Base-by-base conservation (phyloP, 1,140 invertebrate species). In the Drosophila oshimai region DNA sequence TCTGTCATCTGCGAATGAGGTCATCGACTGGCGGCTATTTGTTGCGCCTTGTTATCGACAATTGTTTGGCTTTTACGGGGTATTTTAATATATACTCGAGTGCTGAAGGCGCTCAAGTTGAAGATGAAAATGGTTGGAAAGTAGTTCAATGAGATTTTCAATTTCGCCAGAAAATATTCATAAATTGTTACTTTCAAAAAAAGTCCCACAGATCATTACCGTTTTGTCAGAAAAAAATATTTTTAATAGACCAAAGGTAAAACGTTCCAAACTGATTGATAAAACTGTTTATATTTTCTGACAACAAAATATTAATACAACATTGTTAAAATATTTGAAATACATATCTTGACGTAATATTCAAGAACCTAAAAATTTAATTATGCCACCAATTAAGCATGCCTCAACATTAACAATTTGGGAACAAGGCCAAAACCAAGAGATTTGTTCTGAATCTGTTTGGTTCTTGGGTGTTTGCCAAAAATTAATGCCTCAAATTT, bases 1-100 rank as follows among this genome's bases (percentile, higher is more conserved):
- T 65, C 22, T 67, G 62, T 67, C 62, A 65, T 37, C 44, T 41
- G 42, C 10, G 62, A 67, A 67, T 67, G 60, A 67, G 62, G 62
- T 67, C 62, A 67, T 67, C 62, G 62, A 67, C 62, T 67, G 42
- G 57, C 20, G 44, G 20, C 34, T 26, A 49, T 65, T 65, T 65
- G 62, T 65, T 49, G 58, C 45, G 62, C 34, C 61, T 67, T 67
- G 60, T 67, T 67, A 67, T 65, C 61, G 58, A 15, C 9, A 58
- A 64, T 65, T 65, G 58, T 65, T 49, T 65, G 26, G 34, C 44
- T 50, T 65, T 20, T 64, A 64, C 22, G 33, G 61, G 1, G 45
- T 24, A 22, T 67, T 50, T 50, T 28, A 67, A 41, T 65, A 67
- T 65, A 65, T 10, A 67, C 62, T 67, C 31, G 44, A 65, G 62